Evolutionary conservation across 2,797 vertebrate genomes (phyloP).

Genomic region (Enteromius mattozi): DNA sequence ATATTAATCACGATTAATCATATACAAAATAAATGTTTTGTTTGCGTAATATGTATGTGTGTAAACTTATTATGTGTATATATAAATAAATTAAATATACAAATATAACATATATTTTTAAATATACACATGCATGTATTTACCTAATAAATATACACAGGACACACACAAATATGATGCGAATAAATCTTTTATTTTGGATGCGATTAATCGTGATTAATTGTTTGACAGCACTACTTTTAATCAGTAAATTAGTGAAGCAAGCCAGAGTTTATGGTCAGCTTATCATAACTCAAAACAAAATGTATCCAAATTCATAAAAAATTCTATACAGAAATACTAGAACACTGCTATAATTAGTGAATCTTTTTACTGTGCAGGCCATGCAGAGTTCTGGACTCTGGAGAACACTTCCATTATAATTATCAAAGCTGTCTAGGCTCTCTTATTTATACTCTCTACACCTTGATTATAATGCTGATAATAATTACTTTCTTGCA

Average conservation of each 20-base stretch:
- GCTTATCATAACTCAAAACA: not conserved
- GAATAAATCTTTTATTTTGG: no score
- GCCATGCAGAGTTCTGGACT: not conserved
- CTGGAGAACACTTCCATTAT: not conserved
- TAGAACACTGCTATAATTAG: not conserved
- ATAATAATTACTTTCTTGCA: not conserved
- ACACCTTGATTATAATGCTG: not conserved
- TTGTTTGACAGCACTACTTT: not conserved
- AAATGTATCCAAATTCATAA: not conserved
- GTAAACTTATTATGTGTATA: no score
- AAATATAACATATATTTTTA: no score
- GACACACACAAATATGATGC: no score
- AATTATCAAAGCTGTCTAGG: not conserved
- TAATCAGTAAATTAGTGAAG: not conserved
- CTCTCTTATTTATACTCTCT: not conserved
- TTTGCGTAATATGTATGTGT: no score
- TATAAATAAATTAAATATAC: no score
- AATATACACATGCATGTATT: no score
- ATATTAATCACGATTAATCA: no score
- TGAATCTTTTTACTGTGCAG: constrained; percentile 3
- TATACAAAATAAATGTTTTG: no score
- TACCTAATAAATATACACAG: no score
- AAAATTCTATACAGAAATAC: not conserved
- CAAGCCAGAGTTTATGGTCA: not conserved
- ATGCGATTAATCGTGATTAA: no score